These are phyloP conservation scores for Brachyrhaphis roseni DNA, from an alignment of 2,797 vertebrate genomes.

Conservation along the genomic window DNA sequence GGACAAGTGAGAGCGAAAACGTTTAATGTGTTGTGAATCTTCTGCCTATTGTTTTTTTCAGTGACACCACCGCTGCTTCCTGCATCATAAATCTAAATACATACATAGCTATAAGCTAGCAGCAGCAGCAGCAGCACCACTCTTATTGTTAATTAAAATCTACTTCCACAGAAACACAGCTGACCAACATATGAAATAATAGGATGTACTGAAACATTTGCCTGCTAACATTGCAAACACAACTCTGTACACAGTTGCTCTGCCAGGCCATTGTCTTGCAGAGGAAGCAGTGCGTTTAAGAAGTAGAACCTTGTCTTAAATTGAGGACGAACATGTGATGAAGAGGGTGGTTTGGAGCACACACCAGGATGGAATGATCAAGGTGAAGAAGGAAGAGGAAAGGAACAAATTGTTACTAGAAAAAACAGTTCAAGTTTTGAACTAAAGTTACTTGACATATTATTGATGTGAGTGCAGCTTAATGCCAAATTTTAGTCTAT, in stretches of 20 bases:
- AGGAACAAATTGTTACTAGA: constrained; percentile 25
- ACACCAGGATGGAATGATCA: constrained; percentile 37
- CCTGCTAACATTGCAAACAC: constrained; percentile 11
- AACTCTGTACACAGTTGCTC: constrained; percentile 17
- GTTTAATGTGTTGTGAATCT: constrained; percentile 70
- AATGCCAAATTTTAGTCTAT: not conserved
- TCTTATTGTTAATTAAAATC: not conserved
- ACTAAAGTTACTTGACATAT: not conserved
- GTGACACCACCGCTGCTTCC: constrained; percentile 82
- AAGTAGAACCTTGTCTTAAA: constrained; percentile 57
- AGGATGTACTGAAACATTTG: constrained; percentile 2
- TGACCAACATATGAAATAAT: not conserved
- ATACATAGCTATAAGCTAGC: not conserved
- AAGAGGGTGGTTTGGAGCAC: constrained; percentile 33
- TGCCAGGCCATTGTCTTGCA: constrained; percentile 79
- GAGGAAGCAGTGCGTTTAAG: constrained; percentile 72
- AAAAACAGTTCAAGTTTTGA: constrained; percentile 2
- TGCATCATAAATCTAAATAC: constrained; percentile 66
- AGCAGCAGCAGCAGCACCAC: not conserved
- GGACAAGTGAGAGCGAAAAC: constrained; percentile 37
- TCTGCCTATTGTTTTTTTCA: constrained; percentile 84
- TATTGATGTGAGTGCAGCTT: not conserved
- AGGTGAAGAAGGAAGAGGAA: constrained; percentile 31
- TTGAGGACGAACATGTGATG: constrained; percentile 32
- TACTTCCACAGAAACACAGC: not conserved